Percentiles rank a stretch among this genome's conserved stretches.
Conservation (phyloP, 2,113 vertebrate species). For the Eupsittula cactorum region DNA sequence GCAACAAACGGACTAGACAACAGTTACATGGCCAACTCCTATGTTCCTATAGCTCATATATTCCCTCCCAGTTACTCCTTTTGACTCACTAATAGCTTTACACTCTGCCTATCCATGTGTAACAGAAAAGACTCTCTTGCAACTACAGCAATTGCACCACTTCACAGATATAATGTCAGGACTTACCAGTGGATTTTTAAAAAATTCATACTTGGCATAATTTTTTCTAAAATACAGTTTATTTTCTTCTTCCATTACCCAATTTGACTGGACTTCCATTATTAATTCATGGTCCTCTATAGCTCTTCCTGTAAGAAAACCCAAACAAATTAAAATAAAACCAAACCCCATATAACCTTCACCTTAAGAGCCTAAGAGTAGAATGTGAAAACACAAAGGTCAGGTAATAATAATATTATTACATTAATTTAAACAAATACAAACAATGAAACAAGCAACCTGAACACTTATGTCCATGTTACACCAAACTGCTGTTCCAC, state of each 20-base stretch:
- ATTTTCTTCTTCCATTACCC: conserved; percentile 89
- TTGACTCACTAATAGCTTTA: background rate
- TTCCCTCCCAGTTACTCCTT: background rate
- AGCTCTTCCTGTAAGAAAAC: conserved; percentile 83
- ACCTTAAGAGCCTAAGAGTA: background rate
- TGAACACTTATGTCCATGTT: background rate
- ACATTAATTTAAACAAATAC: background rate
- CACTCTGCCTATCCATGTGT: background rate
- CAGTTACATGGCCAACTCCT: background rate
- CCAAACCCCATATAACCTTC: background rate
- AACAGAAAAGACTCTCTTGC: background rate
- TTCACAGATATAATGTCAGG: background rate
- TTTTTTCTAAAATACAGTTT: conserved; percentile 96
- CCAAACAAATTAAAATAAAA: background rate
- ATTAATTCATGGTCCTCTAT: conserved; percentile 96
- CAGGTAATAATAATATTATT: background rate
- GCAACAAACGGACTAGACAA: background rate
- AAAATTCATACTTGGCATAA: conserved; percentile 98
- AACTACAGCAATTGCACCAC: background rate
- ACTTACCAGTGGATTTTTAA: conserved; percentile 95
- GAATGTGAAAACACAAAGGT: background rate
- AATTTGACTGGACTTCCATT: conserved; percentile 88
- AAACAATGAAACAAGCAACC: background rate
- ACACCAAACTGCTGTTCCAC: background rate
- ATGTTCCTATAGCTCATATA: background rate